phyloP scores from a whole-genome alignment of 2,888 invertebrate species.

The Nipponacmea schrenckii region DNA sequence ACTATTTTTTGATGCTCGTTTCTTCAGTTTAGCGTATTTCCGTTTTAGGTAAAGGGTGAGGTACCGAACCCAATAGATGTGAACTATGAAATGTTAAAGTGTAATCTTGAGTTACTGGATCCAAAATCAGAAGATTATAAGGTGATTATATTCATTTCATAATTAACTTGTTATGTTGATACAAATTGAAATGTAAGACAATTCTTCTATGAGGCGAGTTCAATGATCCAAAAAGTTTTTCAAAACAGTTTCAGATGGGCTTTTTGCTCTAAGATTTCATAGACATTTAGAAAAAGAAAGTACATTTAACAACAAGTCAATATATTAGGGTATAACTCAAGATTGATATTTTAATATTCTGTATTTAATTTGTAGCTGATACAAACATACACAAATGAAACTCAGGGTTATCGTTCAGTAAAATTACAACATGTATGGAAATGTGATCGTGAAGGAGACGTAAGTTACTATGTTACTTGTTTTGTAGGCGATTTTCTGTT shows the following conservation, averaged over 20 bases:
- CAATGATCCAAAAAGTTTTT: too few species aligned
- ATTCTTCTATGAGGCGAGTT: too few species aligned
- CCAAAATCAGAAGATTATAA: slow-evolving; percentile 58
- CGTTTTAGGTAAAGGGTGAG: slow-evolving; percentile 36
- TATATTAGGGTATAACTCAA: too few species aligned
- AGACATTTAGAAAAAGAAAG: too few species aligned
- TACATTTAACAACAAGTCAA: too few species aligned
- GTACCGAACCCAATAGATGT: slow-evolving; percentile 64
- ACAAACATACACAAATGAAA: slow-evolving; percentile 48
- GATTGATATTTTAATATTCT: too few species aligned
- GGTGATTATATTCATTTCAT: slow-evolving; percentile 45
- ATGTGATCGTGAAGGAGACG: slow-evolving; percentile 61
- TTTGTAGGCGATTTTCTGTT: not conserved
- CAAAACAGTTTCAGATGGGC: too few species aligned
- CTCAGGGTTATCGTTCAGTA: slow-evolving; percentile 37
- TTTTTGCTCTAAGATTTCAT: too few species aligned
- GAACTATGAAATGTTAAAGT: slow-evolving; percentile 65
- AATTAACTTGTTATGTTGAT: not conserved
- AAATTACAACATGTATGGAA: slow-evolving; percentile 63
- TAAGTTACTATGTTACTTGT: slow-evolving; percentile 24
- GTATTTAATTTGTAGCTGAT: slow-evolving; percentile 43
- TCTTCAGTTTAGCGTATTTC: not conserved
- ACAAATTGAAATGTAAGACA: too few species aligned
- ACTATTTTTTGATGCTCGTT: too few species aligned
- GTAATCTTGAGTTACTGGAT: slow-evolving; percentile 60